A percentile compares a stretch with the other conserved stretches of the same genome.
phyloP scores from a whole-genome alignment of 1,140 invertebrate genomes.

The Linepithema humile region DNA sequence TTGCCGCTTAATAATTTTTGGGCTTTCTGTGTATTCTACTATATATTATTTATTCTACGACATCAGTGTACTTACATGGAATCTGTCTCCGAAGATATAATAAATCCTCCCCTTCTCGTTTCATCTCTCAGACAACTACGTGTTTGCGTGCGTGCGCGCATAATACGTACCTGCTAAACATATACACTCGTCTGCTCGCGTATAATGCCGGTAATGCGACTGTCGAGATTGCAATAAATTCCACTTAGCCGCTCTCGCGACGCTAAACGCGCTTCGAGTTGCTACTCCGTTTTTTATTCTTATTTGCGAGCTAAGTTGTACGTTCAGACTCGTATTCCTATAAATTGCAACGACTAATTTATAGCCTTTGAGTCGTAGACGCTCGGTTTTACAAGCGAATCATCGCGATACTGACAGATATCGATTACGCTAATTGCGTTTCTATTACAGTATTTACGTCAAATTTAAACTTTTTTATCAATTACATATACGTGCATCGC shows the following conservation, averaged over 20 bases:
- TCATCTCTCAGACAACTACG: conserved; percentile 35
- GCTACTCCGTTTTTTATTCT: conserved; percentile 22
- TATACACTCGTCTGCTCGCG: conserved; percentile 7
- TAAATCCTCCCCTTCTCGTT: conserved; percentile 26
- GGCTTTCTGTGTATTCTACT: too few species aligned
- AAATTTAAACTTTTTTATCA: too few species aligned
- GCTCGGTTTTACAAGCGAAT: conserved; percentile 9
- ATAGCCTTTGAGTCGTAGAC: neutral
- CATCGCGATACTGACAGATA: neutral
- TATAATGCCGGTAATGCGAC: conserved; percentile 61
- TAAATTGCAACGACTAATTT: conserved; percentile 43
- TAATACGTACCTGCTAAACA: conserved; percentile 13
- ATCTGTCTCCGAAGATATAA: conserved; percentile 39
- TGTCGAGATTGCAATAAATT: conserved; percentile 72
- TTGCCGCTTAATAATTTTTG: too few species aligned
- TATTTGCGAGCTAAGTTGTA: neutral
- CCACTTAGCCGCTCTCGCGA: conserved; percentile 68
- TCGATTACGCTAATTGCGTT: too few species aligned
- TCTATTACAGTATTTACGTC: too few species aligned
- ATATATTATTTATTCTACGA: too few species aligned
- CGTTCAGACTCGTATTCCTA: neutral
- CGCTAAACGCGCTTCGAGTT: conserved; percentile 57
- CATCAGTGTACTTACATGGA: neutral
- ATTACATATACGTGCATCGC: too few species aligned
- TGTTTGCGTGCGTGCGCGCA: conserved; percentile 4